Base-by-base conservation (phyloP, 2,888 invertebrate species). In the Hirtodrosophila cameraria region DNA sequence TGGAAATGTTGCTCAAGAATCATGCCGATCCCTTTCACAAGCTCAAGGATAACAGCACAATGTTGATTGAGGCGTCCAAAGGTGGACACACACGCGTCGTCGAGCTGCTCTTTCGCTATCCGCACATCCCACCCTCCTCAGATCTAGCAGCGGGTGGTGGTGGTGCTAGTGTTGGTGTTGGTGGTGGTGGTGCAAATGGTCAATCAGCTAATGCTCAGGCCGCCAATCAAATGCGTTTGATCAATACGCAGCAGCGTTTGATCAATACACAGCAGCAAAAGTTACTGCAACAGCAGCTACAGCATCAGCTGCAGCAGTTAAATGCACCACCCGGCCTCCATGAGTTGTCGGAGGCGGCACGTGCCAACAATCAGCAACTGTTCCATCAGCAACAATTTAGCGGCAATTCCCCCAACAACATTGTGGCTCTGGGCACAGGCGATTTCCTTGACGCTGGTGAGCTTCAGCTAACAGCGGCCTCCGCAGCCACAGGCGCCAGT, bases 31-130 rank as follows among this genome's bases (percentile, higher is more conserved):
- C 98, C 43, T 96, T 96, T 91, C 97, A 98, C 92, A 98, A 97
- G 92, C 94, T 99, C 45, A 98, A 99, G 93, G 99, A 99, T 92
- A 98, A 98, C 91, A 97, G 98, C 63, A 99, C 98, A 50, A 99
- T 99, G 95, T 93, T 99, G 78, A 99, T 99, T 85, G 99, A 99
- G 92, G 99, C 99, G 45, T 97, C 99, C 41, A 98, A 98, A 92
- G 98, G 99, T 43, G 99, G 99, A 0, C 99, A 99, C 91, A 97
- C 98, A 15, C 95, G 94, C 75, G 98, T 99, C 58, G 99, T 99
- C 62, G 97, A 97, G 91, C 92, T 99, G 82, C 92, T 99, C 75
- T 93, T 99, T 74, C 99, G 99, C 91, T 99, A 96, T 92, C 97
- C 98, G 23, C 96, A 96, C 52, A 88, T 92, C 94, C 95, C 88